phyloP scores from a whole-genome alignment of 2,113 vertebrate species.

The Cochlearius cochlearius region DNA sequence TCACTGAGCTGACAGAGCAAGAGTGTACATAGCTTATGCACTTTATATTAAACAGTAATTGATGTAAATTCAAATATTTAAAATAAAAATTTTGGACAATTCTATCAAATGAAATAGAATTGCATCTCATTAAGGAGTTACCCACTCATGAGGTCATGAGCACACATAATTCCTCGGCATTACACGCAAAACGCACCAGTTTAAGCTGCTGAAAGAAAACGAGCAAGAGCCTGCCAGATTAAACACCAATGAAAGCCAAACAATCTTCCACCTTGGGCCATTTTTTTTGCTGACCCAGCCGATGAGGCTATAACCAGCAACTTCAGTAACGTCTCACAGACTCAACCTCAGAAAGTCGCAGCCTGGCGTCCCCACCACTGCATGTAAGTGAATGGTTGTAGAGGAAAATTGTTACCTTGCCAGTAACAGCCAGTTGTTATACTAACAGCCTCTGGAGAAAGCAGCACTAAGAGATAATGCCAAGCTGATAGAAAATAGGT shows the following conservation, averaged over 20 bases:
- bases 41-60: not conserved
- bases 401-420: not conserved
- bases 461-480: not conserved
- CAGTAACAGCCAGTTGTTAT: not conserved
- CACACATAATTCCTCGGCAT: not conserved
- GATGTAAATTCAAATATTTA: not conserved
- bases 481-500: not conserved
- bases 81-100: not conserved
- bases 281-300: not conserved
- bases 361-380: too few species aligned
- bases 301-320: not conserved
- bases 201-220: not conserved
- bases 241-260: not conserved
- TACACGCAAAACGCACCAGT: not conserved
- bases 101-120: not conserved
- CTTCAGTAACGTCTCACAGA: not conserved
- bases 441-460: not conserved
- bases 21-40: accelerated
- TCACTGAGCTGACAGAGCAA: not conserved
- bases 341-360: not conserved
- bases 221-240: not conserved
- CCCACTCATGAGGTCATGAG: not conserved
- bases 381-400: accelerated
- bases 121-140: not conserved
- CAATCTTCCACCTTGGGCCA: not conserved